Conservation (phyloP, 2,888 invertebrate genomes). For the Cephus sareptanus region DNA sequence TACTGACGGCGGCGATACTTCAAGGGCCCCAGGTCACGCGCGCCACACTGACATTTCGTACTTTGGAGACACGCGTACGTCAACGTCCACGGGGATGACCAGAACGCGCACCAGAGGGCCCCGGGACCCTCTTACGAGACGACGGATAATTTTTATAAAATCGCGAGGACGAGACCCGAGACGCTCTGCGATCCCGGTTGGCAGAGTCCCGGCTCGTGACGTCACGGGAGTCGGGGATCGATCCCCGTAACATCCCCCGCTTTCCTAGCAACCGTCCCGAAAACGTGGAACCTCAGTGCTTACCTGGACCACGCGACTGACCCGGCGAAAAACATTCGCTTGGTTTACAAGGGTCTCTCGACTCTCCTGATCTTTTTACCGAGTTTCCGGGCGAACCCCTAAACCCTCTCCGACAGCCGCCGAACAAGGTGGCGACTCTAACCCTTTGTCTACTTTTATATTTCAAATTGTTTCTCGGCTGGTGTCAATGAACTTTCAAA, state of each 20-base stretch:
- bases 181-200: constrained; percentile 23
- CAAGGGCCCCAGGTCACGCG: not conserved
- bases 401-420: not conserved
- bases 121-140: constrained; percentile 8
- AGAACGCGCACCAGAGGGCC: not conserved
- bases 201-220: constrained; percentile 56
- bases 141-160: constrained; percentile 13
- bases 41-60: not conserved
- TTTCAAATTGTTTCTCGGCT: not conserved
- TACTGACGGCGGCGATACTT: not conserved
- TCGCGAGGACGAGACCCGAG: constrained; percentile 19
- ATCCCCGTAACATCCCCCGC: constrained; percentile 52
- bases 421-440: not conserved
- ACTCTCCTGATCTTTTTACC: not conserved
- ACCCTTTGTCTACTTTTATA: not conserved
- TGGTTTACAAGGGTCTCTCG: not conserved
- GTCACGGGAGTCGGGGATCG: constrained; percentile 64
- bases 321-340: constrained; percentile 56
- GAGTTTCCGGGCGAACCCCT: not conserved
- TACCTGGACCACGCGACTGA: constrained; percentile 42
- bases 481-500: not conserved
- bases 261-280: constrained; percentile 10
- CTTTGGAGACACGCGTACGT: not conserved
- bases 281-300: constrained; percentile 18
- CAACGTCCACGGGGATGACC: not conserved